Percentiles rank a stretch among this genome's conserved stretches.
Evolutionary conservation across 2,888 invertebrate species (phyloP).

Genomic region (Liposcelis brunnea): DNA sequence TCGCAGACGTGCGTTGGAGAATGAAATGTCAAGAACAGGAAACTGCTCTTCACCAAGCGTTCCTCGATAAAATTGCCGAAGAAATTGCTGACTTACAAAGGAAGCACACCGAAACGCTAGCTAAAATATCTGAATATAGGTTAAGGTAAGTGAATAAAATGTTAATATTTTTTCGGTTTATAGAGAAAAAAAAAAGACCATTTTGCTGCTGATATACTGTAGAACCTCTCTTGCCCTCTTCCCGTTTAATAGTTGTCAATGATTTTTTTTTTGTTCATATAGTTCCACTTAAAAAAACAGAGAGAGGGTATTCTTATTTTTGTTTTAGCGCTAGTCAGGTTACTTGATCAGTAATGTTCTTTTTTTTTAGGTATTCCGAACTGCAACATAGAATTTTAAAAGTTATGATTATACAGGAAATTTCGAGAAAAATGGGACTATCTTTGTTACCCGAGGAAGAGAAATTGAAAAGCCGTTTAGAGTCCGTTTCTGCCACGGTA

Average conservation of each 20-base stretch:
- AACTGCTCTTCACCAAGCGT: slow-evolving; percentile 63
- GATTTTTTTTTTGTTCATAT: too few relatives aligned
- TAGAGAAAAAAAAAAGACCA: too few relatives aligned
- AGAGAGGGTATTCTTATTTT: too few relatives aligned
- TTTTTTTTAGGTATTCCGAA: slow-evolving; percentile 29
- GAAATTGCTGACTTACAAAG: slow-evolving; percentile 63
- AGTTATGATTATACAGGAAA: slow-evolving; percentile 75
- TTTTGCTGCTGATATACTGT: too few relatives aligned
- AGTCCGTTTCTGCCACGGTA: slow-evolving; percentile 37
- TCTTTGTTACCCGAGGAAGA: slow-evolving; percentile 84
- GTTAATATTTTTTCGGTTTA: too few relatives aligned
- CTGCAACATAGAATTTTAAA: slow-evolving; percentile 69
- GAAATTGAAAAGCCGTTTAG: slow-evolving; percentile 66
- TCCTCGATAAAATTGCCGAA: slow-evolving; percentile 58
- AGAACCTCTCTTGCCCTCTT: too few relatives aligned
- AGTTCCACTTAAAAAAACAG: too few relatives aligned
- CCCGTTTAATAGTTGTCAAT: too few relatives aligned
- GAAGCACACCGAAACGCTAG: slow-evolving; percentile 61
- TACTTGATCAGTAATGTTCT: too few relatives aligned
- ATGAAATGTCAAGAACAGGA: slow-evolving; percentile 71
- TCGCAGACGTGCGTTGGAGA: slow-evolving; percentile 48
- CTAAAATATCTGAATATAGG: slow-evolving; percentile 51
- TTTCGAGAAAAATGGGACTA: slow-evolving; percentile 70
- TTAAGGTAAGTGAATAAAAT: slow-evolving; percentile 6
- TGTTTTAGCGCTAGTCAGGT: too few relatives aligned